These are phyloP conservation scores for Drosophila chauvacae DNA, from an alignment of 1,140 invertebrate genomes.

Conservation along the genomic window DNA sequence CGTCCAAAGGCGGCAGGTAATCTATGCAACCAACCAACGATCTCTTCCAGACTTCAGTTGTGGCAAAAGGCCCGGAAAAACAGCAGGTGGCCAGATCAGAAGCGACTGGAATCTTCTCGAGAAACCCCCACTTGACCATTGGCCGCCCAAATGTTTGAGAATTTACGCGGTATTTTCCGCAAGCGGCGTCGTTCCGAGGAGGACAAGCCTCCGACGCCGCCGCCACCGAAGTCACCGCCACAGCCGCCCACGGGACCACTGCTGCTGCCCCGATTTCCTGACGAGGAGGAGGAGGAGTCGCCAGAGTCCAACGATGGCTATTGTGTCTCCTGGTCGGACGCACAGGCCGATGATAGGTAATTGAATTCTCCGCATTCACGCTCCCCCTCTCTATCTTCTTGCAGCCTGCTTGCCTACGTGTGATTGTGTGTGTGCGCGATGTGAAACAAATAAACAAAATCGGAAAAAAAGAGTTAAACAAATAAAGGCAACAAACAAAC, in stretches of 20 bases:
- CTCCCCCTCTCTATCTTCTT: constrained; percentile 61
- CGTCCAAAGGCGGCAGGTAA: constrained; percentile 28
- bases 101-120: constrained; percentile 54
- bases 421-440: constrained; percentile 30
- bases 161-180: constrained; percentile 72
- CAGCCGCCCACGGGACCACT: constrained; percentile 13
- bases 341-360: constrained; percentile 75
- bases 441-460: constrained; percentile 43
- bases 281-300: constrained; percentile 15
- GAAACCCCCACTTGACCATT: not conserved
- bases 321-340: constrained; percentile 44
- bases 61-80: not conserved
- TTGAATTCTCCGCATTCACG: constrained; percentile 63
- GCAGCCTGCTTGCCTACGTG: constrained; percentile 49
- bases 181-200: constrained; percentile 70
- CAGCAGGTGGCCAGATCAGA: constrained; percentile 2
- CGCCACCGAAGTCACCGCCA: not conserved
- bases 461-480: constrained; percentile 37
- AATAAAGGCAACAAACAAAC: constrained; percentile 37
- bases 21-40: constrained; percentile 24
- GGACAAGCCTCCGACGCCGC: constrained; percentile 5
- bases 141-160: constrained; percentile 66
- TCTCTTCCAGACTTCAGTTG: constrained; percentile 13
- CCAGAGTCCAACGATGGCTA: constrained; percentile 27
- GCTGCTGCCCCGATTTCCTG: constrained; percentile 1